Evolutionary conservation across 2,113 vertebrate species (phyloP), one percentile per base, ranked within the genome.

Genomic region (Zeus faber): DNA sequence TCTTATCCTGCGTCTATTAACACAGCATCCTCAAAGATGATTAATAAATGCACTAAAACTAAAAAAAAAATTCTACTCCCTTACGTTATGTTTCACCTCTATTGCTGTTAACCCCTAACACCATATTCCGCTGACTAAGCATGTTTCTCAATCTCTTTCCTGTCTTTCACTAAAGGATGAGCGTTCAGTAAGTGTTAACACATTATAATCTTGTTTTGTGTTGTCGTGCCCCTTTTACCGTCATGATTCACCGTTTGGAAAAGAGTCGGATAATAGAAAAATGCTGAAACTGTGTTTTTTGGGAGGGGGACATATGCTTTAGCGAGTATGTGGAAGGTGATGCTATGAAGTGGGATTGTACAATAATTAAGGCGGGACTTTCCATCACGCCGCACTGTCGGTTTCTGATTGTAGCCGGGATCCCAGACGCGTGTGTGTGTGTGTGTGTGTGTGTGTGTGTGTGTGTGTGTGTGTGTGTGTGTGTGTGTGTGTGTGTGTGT

Each of bases 131-230:
- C 51, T 48, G 23, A 37, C 10, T 37, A 51, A 24, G 27, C 16
- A 61, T 43, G 4, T 69, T 55, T 80, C 49, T 76, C 20, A 44
- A 44, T 82, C 52, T 84, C 44, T 62, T 44, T 72, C 71, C 73
- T 67, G 48, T 60, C 60, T 79, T 67, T 77, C 74, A 69, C 82
- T 76, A 69, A 76, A 80, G 85, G 81, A 86, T 84, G 82, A 87
- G 44, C 74, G 46, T 49, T 67, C 62, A 73, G 87, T 90, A 89
- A 90, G 89, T 89, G 56, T n/a, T n/a, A n/a, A n/a, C n/a, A n/a
- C n/a, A 24, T 41, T 56, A 16, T 27, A 26, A 25, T 20, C 29
- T 46, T 58, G 10, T 20, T 57, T 46, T 35, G 41, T 23, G 20
- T 27, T n/a, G 20, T 35, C 5, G 59, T 23, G 51, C 24, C 48